These are phyloP conservation scores for Coremacera marginata DNA, from an alignment of 2,888 invertebrate species.

Conservation along the genomic window DNA sequence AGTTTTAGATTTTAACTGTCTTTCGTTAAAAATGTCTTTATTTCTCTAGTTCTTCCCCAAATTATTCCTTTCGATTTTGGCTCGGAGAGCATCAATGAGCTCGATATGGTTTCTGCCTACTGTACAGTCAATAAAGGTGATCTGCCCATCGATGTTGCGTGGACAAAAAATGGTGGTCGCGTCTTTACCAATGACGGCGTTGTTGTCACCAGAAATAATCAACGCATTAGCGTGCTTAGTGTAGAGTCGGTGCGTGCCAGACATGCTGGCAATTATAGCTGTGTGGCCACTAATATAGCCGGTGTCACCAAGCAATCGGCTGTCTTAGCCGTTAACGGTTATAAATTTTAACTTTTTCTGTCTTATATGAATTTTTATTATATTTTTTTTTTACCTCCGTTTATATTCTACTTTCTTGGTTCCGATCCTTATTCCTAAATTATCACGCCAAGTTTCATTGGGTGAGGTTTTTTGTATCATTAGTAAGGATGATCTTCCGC, in stretches of 20 bases:
- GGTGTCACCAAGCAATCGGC: slow-evolving; percentile 73
- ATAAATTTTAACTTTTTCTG: slow-evolving; percentile 4
- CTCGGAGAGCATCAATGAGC: slow-evolving; percentile 75
- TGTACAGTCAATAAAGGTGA: slow-evolving; percentile 82
- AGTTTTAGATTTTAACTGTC: not conserved
- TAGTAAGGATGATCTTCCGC: too few species aligned
- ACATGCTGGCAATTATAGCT: slow-evolving; percentile 79
- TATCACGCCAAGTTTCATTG: too few species aligned
- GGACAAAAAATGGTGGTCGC: slow-evolving; percentile 73
- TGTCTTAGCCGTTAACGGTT: slow-evolving; percentile 73
- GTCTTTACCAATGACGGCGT: slow-evolving; percentile 71
- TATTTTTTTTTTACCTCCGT: slow-evolving; percentile 17
- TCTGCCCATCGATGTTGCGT: slow-evolving; percentile 79
- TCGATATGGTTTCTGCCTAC: slow-evolving; percentile 76
- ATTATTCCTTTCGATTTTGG: slow-evolving; percentile 79
- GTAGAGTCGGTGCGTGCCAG: slow-evolving; percentile 77
- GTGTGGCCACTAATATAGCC: slow-evolving; percentile 75
- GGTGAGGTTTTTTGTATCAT: too few species aligned
- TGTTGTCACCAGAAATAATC: slow-evolving; percentile 56
- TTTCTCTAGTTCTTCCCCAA: slow-evolving; percentile 75
- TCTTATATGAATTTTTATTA: too few species aligned
- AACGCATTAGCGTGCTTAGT: slow-evolving; percentile 73
- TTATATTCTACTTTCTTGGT: not conserved
- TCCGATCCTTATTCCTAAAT: too few species aligned
- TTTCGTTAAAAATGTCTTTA: too few species aligned